A percentile compares a stretch with the other conserved stretches of the same genome.
Conservation (phyloP, 2,888 invertebrate genomes). For the Apeira syringaria region DNA sequence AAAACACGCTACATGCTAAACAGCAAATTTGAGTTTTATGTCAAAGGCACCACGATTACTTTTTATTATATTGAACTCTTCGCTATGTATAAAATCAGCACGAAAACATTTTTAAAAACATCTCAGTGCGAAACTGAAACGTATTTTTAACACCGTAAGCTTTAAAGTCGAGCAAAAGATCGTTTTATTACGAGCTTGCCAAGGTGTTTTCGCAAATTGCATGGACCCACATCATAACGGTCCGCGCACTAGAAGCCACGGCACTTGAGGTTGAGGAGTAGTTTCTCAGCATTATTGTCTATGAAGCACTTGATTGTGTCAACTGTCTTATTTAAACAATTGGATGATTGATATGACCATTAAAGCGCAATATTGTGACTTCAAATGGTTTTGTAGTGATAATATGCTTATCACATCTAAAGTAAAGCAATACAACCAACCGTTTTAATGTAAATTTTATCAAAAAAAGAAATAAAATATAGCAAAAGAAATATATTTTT, state of each 20-base stretch:
- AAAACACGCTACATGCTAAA: no score
- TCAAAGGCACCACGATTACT: conserved; percentile 5
- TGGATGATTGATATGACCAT: conserved; percentile 20
- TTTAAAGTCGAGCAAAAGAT: background rate
- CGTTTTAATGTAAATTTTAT: no score
- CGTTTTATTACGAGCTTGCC: conserved; percentile 6
- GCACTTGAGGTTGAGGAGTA: conserved; percentile 18
- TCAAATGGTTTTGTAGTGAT: conserved; percentile 1
- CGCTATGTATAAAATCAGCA: conserved; percentile 8
- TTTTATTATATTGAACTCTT: no score
- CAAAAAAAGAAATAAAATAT: no score
- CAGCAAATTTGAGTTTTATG: background rate
- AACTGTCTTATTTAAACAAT: conserved; percentile 25
- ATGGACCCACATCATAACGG: conserved; percentile 35
- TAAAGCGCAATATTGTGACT: conserved; percentile 3
- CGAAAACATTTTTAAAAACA: conserved; percentile 1
- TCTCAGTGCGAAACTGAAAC: background rate
- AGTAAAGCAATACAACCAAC: no score
- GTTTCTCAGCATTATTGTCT: conserved; percentile 20
- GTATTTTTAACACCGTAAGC: background rate
- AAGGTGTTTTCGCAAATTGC: conserved; percentile 30
- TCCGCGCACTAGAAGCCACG: conserved; percentile 17
- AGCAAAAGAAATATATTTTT: no score
- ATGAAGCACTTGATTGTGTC: conserved; percentile 26
- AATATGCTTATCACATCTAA: no score